Percentiles rank a stretch among this genome's conserved stretches.
phyloP scores from a whole-genome alignment of 2,888 invertebrate genomes.

The Prostheceraeus crozeri region DNA sequence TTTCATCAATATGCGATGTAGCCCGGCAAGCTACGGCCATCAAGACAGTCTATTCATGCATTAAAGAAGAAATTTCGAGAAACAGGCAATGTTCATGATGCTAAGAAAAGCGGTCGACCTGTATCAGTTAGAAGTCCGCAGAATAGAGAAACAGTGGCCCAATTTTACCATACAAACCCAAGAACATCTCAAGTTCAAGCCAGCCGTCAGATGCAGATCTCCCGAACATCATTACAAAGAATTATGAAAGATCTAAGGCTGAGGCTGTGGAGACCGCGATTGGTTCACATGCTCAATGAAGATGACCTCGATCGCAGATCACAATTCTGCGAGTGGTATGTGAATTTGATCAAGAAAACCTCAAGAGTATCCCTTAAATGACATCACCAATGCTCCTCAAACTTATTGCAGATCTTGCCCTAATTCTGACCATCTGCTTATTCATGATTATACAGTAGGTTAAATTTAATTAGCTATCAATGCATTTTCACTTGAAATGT shows the following conservation, averaged over 20 bases:
- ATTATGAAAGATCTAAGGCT: constrained; percentile 23
- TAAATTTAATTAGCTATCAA: too few relatives aligned
- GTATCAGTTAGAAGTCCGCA: constrained; percentile 19
- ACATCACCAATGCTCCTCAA: too few relatives aligned
- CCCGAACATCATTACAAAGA: constrained; percentile 23
- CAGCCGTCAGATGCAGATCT: constrained; percentile 21
- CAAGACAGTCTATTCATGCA: constrained; percentile 30
- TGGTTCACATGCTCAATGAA: constrained; percentile 24
- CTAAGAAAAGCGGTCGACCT: constrained; percentile 16
- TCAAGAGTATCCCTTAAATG: too few relatives aligned
- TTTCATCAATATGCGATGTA: too few relatives aligned
- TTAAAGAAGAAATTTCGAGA: constrained; percentile 27
- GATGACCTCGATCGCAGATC: constrained; percentile 27
- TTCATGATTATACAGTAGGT: too few relatives aligned
- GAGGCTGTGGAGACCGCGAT: constrained; percentile 24
- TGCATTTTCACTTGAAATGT: too few relatives aligned
- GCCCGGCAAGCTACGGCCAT: constrained; percentile 28
- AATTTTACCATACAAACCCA: constrained; percentile 23
- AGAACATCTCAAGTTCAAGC: constrained; percentile 21
- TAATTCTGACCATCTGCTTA: too few relatives aligned
- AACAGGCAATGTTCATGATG: constrained; percentile 33
- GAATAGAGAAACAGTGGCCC: constrained; percentile 26
- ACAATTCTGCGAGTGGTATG: constrained; percentile 23
- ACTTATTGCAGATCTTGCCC: too few relatives aligned
- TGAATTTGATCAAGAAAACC: not conserved